These are phyloP conservation scores for Dioctria linearis DNA, from an alignment of 2,888 invertebrate species.

Conservation along the genomic window DNA sequence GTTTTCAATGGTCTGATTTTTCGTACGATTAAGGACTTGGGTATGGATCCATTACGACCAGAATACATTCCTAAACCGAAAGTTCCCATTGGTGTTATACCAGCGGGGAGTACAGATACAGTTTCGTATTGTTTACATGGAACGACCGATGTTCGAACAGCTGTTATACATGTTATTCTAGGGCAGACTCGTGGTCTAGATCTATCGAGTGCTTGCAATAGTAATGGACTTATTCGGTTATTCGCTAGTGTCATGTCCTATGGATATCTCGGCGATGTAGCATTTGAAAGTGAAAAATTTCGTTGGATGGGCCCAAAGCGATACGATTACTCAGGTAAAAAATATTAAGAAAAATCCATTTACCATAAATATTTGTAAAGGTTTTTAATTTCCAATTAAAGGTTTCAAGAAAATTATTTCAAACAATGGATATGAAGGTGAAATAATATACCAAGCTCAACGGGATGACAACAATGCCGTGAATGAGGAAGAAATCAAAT, in stretches of 20 bases:
- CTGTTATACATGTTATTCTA: slow-evolving; percentile 86
- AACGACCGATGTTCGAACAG: slow-evolving; percentile 83
- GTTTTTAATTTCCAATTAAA: slow-evolving; percentile 61
- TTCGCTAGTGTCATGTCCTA: slow-evolving; percentile 86
- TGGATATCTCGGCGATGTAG: slow-evolving; percentile 88
- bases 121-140: slow-evolving; percentile 86
- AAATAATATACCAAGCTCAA: slow-evolving; percentile 71
- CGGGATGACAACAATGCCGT: slow-evolving; percentile 2
- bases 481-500: slow-evolving; percentile 48
- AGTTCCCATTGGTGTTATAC: slow-evolving; percentile 75
- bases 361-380: not conserved
- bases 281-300: slow-evolving; percentile 84
- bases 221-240: slow-evolving; percentile 76
- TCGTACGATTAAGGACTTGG: slow-evolving; percentile 72
- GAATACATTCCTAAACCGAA: slow-evolving; percentile 67
- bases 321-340: slow-evolving; percentile 82
- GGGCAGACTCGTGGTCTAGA: slow-evolving; percentile 83
- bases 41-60: slow-evolving; percentile 65
- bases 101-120: slow-evolving; percentile 84
- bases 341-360: not conserved
- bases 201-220: slow-evolving; percentile 79
- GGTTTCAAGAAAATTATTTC: slow-evolving; percentile 77
- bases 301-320: slow-evolving; percentile 90
- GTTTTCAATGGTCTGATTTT: slow-evolving; percentile 80
- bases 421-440: slow-evolving; percentile 78